Conservation (phyloP, 2,113 vertebrate genomes). For the Myodes glareolus region DNA sequence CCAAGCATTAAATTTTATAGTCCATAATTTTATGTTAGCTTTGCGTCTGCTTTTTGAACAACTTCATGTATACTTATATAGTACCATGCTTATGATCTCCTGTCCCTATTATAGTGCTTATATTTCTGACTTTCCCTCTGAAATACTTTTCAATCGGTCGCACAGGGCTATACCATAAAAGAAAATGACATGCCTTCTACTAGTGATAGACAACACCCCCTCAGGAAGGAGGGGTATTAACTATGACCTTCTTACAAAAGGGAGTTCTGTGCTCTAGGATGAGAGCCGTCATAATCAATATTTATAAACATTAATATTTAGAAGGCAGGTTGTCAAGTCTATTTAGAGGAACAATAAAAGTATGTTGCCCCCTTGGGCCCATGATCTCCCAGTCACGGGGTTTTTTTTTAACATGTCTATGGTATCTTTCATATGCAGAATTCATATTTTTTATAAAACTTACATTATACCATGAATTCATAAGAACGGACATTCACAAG, state of each 20-base stretch:
- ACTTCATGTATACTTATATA: constrained; percentile 83
- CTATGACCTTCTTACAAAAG: not conserved
- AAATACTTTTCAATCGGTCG: not conserved
- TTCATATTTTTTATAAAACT: constrained; percentile 33
- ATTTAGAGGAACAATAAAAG: not conserved
- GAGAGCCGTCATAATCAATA: not conserved
- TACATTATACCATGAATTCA: constrained; percentile 92
- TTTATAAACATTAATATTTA: not conserved
- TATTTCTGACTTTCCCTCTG: not conserved
- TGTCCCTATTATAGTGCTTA: not conserved
- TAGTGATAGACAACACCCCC: not conserved
- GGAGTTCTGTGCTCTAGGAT: not conserved
- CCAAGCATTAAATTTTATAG: not conserved
- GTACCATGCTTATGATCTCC: not conserved
- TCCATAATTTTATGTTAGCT: constrained; percentile 59
- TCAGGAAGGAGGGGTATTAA: not conserved
- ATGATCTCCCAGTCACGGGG: not conserved
- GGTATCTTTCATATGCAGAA: not conserved
- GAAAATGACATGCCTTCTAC: not conserved
- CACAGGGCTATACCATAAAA: not conserved
- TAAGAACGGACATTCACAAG: constrained; percentile 93
- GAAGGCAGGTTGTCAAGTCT: not conserved
- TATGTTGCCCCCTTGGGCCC: not conserved
- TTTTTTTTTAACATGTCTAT: not conserved
- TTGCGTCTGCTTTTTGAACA: not conserved